Conservation (phyloP, 2,888 invertebrate genomes). For the Criorhina ranunculi region DNA sequence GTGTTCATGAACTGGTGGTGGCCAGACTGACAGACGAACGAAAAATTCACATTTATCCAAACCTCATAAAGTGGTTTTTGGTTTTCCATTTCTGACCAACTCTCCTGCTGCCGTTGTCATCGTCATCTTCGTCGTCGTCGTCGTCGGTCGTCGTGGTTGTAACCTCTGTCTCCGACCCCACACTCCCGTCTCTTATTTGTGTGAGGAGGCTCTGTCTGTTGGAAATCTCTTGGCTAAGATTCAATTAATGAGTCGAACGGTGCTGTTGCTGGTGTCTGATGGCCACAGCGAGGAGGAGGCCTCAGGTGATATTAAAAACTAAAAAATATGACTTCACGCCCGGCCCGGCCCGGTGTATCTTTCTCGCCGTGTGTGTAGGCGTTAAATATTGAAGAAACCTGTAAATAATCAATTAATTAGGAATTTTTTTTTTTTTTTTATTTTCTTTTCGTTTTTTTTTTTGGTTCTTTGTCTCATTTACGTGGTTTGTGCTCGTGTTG, state of each 20-base stretch:
- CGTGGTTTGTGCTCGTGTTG: slow-evolving; percentile 15
- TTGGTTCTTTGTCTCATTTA: slow-evolving; percentile 14
- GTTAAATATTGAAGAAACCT: slow-evolving; percentile 74
- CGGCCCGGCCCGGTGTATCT: slow-evolving; percentile 11
- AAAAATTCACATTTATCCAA: slow-evolving; percentile 52
- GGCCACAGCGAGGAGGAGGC: slow-evolving; percentile 31
- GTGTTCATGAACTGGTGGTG: slow-evolving; percentile 30
- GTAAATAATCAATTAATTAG: slow-evolving; percentile 76
- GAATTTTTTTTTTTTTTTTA: slow-evolving; percentile 24
- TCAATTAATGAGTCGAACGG: slow-evolving; percentile 70
- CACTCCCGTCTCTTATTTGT: no score
- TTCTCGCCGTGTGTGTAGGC: slow-evolving; percentile 50
- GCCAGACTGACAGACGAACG: slow-evolving; percentile 46
- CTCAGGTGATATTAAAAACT: slow-evolving; percentile 74
- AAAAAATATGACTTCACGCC: slow-evolving; percentile 75
- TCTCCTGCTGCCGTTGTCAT: slow-evolving; percentile 20
- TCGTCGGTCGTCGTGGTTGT: slow-evolving; percentile 12
- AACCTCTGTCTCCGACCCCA: background rate
- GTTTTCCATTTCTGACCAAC: slow-evolving; percentile 51
- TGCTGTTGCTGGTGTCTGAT: slow-evolving; percentile 4
- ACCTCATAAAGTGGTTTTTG: slow-evolving; percentile 42
- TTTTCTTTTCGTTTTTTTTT: slow-evolving; percentile 13
- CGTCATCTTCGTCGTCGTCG: slow-evolving; percentile 21
- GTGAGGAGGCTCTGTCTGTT: slow-evolving; percentile 7
- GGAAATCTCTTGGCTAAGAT: slow-evolving; percentile 52